Evolutionary conservation across 2,797 vertebrate species (phyloP).

Genomic region (Microtus agrestis): DNA sequence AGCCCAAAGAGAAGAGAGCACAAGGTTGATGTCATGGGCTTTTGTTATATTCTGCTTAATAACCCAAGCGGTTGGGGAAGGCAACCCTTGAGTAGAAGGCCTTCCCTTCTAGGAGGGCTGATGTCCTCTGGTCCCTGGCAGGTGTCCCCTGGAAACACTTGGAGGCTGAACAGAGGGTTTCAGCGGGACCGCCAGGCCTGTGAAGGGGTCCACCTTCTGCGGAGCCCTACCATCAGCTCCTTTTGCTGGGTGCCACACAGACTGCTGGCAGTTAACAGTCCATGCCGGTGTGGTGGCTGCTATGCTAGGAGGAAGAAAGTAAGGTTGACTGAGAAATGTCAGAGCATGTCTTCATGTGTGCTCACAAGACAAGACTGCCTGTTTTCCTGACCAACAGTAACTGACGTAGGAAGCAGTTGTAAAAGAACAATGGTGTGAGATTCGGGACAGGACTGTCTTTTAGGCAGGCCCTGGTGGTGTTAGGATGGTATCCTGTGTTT

Average conservation of each 20-base stretch:
- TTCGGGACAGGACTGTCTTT: background rate
- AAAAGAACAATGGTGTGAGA: background rate
- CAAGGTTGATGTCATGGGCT: background rate
- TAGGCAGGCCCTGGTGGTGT: background rate
- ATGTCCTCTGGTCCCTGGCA: fast-evolving
- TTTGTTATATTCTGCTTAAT: background rate
- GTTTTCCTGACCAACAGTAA: too few relatives aligned
- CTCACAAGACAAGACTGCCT: background rate
- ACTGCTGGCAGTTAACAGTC: background rate
- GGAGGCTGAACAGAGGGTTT: background rate
- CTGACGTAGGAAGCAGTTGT: background rate
- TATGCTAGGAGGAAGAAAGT: background rate
- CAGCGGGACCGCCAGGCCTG: background rate
- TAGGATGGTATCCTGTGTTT: background rate
- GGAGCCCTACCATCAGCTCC: background rate
- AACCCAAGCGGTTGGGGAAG: background rate
- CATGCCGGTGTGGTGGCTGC: background rate
- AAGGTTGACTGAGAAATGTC: background rate
- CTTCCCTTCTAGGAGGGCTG: background rate
- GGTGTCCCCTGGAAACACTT: background rate
- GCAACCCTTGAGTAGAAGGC: background rate
- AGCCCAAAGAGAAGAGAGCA: background rate
- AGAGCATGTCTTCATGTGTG: background rate
- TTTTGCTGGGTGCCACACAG: background rate
- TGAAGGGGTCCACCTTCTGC: background rate